phyloP scores from a whole-genome alignment of 2,888 invertebrate genomes.

The Papilio demoleus region DNA sequence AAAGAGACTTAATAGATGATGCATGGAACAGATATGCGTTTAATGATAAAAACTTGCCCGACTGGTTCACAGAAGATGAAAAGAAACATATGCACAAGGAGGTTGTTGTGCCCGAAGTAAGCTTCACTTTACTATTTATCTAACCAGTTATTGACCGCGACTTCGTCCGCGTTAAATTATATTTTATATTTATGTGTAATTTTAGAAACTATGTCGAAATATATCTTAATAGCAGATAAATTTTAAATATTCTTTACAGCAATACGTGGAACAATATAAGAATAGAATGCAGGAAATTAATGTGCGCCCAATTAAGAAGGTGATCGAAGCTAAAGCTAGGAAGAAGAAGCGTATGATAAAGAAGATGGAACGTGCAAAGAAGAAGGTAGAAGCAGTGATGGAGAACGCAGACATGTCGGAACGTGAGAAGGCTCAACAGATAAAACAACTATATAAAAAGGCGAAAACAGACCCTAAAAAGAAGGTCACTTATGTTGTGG shows the following conservation, averaged over 20 bases:
- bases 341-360: constrained; percentile 96
- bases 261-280: constrained; percentile 93
- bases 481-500: constrained; percentile 96
- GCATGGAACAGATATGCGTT: constrained; percentile 97
- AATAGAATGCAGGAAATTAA: constrained; percentile 93
- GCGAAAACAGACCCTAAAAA: constrained; percentile 93
- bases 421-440: constrained; percentile 95
- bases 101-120: constrained; percentile 91
- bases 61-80: constrained; percentile 98
- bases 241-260: constrained; percentile 71
- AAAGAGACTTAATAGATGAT: constrained; percentile 94
- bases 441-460: constrained; percentile 96
- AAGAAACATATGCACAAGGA: constrained; percentile 93
- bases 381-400: constrained; percentile 96
- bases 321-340: constrained; percentile 98
- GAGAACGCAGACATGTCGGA: constrained; percentile 96
- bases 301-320: constrained; percentile 98
- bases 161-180: too few species aligned
- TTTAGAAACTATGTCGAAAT: too few species aligned
- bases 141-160: too few species aligned
- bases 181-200: too few species aligned
- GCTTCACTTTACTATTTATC: not conserved
- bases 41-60: constrained; percentile 95
- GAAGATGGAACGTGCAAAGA: constrained; percentile 96
- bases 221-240: too few species aligned